Evolutionary conservation across 1,140 invertebrate species (phyloP).

Genomic region (Eurosta solidaginis): DNA sequence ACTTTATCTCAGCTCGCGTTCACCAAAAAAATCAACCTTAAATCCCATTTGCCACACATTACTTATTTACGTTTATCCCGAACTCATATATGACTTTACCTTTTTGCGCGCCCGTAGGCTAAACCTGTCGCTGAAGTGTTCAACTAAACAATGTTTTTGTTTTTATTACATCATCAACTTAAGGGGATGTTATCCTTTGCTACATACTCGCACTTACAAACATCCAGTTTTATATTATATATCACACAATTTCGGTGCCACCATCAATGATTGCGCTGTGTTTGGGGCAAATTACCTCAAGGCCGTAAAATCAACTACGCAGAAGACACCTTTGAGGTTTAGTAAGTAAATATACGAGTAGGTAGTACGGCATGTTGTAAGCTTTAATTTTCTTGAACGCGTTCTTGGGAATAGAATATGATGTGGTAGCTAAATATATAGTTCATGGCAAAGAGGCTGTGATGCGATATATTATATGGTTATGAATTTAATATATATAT

Average conservation of each 20-base stretch:
- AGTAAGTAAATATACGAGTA: too few species aligned
- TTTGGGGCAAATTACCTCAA: neutral
- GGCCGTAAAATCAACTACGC: slow-evolving; percentile 8
- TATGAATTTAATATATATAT: too few species aligned
- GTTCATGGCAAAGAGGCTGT: neutral
- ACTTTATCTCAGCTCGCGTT: neutral
- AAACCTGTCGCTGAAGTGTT: slow-evolving; percentile 15
- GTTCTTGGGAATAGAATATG: neutral
- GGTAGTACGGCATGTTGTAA: neutral
- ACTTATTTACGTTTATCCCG: neutral
- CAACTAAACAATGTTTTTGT: neutral
- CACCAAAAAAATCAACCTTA: neutral
- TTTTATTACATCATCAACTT: slow-evolving; percentile 15
- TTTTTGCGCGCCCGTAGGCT: neutral
- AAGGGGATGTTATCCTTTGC: neutral
- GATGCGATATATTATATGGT: neutral
- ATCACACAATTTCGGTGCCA: neutral
- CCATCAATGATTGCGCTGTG: neutral
- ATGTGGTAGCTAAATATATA: too few species aligned
- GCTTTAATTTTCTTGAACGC: slow-evolving; percentile 12
- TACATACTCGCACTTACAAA: neutral
- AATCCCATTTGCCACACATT: slow-evolving; percentile 16
- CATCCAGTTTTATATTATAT: neutral
- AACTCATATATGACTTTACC: neutral
- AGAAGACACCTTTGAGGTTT: neutral